phyloP scores from a whole-genome alignment of 37 sponge, comb jelly and placozoan genomes.

The Diacarnus erythraeanus region DNA sequence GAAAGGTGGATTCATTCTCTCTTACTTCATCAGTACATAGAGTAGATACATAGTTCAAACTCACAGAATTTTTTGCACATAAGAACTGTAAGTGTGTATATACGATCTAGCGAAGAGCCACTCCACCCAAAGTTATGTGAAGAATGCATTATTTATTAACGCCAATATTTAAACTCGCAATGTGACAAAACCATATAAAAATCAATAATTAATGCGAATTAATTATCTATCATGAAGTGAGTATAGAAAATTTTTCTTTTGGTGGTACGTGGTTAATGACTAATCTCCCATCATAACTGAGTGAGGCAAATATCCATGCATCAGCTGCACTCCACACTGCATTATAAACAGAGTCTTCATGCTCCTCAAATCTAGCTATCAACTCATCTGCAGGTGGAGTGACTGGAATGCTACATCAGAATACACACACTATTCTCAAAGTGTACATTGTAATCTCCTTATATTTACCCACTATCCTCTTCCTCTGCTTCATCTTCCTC shows the following conservation, averaged over 20 bases:
- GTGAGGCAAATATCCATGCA: conserved; percentile 97
- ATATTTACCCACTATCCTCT: conserved; percentile 1
- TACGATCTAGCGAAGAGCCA: not conserved
- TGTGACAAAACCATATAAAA: not conserved
- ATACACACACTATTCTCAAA: not conserved
- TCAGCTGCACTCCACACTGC: conserved; percentile 88
- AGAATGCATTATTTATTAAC: not conserved
- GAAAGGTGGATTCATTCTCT: not conserved
- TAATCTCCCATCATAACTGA: conserved; percentile 96
- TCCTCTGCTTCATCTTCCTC: conserved; percentile 75
- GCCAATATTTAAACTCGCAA: not conserved
- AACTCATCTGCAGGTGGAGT: conserved; percentile 56
- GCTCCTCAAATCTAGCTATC: conserved; percentile 85
- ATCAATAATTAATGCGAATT: not conserved
- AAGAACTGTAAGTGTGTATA: not conserved
- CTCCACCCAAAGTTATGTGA: not conserved
- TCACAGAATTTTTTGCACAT: too few relatives aligned
- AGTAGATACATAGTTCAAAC: too few relatives aligned
- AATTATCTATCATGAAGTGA: conserved; percentile 35
- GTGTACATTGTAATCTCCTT: not conserved
- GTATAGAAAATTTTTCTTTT: conserved; percentile 73
- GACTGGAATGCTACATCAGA: not conserved
- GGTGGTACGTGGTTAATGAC: conserved; percentile 92
- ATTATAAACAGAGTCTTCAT: conserved; percentile 96
- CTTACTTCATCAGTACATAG: too few relatives aligned